Evolutionary conservation across 2,113 vertebrate genomes (phyloP).

Genomic region (Oryzias celebensis): DNA sequence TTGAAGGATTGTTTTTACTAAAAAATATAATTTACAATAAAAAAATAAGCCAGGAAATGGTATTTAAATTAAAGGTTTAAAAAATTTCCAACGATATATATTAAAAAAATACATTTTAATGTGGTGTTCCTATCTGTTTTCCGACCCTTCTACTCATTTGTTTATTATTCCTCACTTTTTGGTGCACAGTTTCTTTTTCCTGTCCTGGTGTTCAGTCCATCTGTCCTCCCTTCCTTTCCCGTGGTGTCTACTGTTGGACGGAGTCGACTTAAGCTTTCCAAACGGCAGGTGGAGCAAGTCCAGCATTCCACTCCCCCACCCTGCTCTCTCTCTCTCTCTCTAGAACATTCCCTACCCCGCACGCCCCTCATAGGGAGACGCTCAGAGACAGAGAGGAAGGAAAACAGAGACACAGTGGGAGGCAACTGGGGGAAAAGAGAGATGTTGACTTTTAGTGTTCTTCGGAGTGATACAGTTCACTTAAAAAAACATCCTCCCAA

Average conservation of each 20-base stretch:
- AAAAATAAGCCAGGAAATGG: background rate
- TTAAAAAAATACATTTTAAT: too few species aligned
- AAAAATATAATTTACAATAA: too few species aligned
- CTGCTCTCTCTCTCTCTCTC: constrained; percentile 40
- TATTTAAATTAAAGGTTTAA: background rate
- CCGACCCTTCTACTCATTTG: background rate
- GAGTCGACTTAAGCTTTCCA: constrained; percentile 61
- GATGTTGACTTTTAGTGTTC: constrained; percentile 73
- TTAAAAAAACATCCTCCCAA: constrained; percentile 55
- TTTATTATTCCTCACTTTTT: constrained; percentile 30
- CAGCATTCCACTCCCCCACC: constrained; percentile 64
- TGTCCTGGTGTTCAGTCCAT: constrained; percentile 59
- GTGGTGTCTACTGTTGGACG: constrained; percentile 65
- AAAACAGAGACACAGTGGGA: constrained; percentile 70
- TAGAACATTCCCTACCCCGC: constrained; percentile 68
- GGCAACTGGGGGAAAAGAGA: constrained; percentile 51
- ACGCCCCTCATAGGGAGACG: constrained; percentile 58
- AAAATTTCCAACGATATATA: too few species aligned
- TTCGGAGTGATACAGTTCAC: constrained; percentile 65
- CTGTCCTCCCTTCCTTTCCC: constrained; percentile 66
- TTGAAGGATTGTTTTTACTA: too few species aligned
- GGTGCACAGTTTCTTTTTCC: constrained; percentile 37
- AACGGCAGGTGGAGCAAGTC: constrained; percentile 75
- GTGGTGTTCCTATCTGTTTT: background rate
- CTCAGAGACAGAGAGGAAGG: constrained; percentile 64